Percentiles rank a stretch among this genome's conserved stretches.
Conservation (phyloP, 2,113 vertebrate species). For the Epinephelus fuscoguttatus region DNA sequence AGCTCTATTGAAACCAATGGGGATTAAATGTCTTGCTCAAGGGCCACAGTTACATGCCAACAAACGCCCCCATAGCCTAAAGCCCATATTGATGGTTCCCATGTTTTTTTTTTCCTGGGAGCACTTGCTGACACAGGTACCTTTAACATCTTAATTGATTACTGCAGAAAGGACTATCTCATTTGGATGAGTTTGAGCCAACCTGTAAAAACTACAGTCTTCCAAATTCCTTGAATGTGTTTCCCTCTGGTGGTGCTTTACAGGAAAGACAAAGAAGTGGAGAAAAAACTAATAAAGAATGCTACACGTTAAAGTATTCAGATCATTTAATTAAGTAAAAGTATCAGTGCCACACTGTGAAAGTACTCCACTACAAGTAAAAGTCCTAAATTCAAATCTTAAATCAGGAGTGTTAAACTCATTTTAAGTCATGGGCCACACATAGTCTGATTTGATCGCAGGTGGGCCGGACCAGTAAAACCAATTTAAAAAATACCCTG, state of each 20-base stretch:
- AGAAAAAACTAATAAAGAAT: not conserved
- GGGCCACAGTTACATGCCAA: not conserved
- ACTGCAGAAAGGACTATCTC: too few relatives aligned
- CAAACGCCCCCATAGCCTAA: too few relatives aligned
- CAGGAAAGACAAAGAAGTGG: not conserved
- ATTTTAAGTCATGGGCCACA: too few relatives aligned
- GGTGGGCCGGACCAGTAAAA: too few relatives aligned
- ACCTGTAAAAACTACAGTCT: not conserved
- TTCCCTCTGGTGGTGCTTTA: conserved; percentile 33
- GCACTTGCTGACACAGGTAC: not conserved
- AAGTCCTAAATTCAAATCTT: too few relatives aligned
- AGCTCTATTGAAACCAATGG: not conserved
- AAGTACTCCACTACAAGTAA: too few relatives aligned
- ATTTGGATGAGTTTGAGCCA: not conserved
- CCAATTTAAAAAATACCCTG: too few relatives aligned
- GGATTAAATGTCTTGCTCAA: not conserved
- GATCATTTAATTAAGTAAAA: too few relatives aligned
- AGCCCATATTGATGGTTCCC: not conserved
- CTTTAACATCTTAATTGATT: not conserved
- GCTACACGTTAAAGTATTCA: too few relatives aligned
- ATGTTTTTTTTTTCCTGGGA: not conserved
- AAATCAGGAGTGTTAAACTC: too few relatives aligned
- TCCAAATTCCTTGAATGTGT: not conserved
- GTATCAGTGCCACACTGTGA: too few relatives aligned
- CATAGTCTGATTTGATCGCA: too few relatives aligned